phyloP scores from a whole-genome alignment of 1,140 invertebrate species.

The Brachionus manjavacas region DNA sequence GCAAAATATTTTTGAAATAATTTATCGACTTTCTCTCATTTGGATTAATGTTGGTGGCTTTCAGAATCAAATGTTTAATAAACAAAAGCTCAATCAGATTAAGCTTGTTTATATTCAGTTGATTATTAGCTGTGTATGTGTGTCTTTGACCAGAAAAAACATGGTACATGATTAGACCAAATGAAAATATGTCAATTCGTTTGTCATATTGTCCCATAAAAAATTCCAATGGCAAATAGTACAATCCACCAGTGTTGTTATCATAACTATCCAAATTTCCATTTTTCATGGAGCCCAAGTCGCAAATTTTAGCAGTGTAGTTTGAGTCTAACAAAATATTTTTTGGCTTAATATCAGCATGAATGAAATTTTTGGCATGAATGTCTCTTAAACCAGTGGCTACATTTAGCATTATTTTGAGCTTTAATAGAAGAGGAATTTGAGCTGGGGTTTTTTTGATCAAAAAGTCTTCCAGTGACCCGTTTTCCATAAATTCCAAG shows the following conservation, averaged over 20 bases:
- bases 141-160: neutral
- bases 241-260: neutral
- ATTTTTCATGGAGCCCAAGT: neutral
- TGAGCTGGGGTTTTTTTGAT: neutral
- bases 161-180: neutral
- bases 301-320: slow-evolving; percentile 1
- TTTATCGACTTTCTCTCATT: neutral
- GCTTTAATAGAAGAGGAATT: neutral
- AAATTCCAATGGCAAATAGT: slow-evolving; percentile 27
- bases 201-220: slow-evolving; percentile 26
- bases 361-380: slow-evolving; percentile 9
- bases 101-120: neutral
- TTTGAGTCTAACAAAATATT: slow-evolving; percentile 6
- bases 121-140: neutral
- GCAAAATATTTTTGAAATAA: slow-evolving; percentile 6
- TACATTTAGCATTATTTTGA: neutral
- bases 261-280: neutral
- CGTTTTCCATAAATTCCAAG: neutral
- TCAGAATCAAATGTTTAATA: neutral
- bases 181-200: neutral
- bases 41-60: slow-evolving; percentile 3
- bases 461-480: slow-evolving; percentile 9
- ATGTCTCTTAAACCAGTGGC: neutral
- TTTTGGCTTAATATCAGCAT: neutral
- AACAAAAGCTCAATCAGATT: neutral